These are phyloP conservation scores for Brachionus plicatilis DNA, from an alignment of 1,140 invertebrate species.

Conservation along the genomic window DNA sequence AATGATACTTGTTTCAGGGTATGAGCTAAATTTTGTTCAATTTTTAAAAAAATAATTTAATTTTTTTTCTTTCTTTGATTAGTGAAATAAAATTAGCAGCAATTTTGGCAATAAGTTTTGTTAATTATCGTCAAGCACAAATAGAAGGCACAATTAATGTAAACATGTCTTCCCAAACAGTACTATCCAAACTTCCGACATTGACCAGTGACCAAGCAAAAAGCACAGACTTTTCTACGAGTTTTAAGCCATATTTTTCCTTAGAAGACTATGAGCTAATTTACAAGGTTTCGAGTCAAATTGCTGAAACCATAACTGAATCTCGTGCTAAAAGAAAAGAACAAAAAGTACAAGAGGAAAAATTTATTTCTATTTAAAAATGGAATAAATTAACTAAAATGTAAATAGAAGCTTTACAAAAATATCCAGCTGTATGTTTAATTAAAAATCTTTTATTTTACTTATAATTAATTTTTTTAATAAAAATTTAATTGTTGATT, in stretches of 20 bases:
- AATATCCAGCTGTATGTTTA: background rate
- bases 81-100: background rate
- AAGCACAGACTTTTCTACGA: background rate
- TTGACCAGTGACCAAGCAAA: background rate
- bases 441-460: background rate
- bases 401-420: background rate
- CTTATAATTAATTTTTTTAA: background rate
- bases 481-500: background rate
- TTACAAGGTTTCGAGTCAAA: background rate
- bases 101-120: background rate
- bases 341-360: background rate
- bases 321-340: background rate
- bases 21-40: background rate
- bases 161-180: conserved; percentile 10
- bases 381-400: background rate
- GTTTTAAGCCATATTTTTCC: background rate
- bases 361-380: background rate
- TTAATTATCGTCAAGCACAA: background rate
- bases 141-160: conserved; percentile 21
- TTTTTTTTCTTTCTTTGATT: background rate
- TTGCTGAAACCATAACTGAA: background rate
- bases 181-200: background rate
- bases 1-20: background rate
- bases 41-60: background rate
- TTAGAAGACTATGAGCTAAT: background rate